Percentiles rank a stretch among this genome's conserved stretches.
Conservation (phyloP, 2,888 invertebrate species). For the Dolichopus griseipennis region DNA sequence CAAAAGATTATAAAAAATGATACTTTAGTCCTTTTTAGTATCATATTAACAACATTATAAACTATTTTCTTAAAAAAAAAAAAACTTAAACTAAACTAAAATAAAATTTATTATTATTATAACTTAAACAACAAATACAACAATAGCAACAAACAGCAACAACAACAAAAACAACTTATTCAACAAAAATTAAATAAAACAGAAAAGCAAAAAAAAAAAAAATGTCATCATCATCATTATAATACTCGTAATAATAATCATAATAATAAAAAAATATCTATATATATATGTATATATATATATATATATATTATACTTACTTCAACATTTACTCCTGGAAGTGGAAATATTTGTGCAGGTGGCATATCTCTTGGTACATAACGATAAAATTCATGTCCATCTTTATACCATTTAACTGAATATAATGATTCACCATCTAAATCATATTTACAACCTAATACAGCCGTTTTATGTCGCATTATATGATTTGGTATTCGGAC, state of each 20-base stretch:
- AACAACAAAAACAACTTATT: too few species aligned
- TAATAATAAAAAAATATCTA: background rate
- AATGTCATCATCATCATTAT: background rate
- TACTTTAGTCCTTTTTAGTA: too few species aligned
- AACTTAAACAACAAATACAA: background rate
- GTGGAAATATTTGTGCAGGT: slow-evolving; percentile 66
- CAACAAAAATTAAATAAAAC: too few species aligned
- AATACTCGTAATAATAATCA: background rate
- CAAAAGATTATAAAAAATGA: too few species aligned
- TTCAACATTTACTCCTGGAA: slow-evolving; percentile 76
- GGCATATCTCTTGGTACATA: slow-evolving; percentile 76
- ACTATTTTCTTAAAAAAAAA: too few species aligned
- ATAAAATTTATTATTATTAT: too few species aligned
- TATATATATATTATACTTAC: too few species aligned
- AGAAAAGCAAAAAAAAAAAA: too few species aligned
- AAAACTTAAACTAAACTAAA: too few species aligned
- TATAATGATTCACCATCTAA: slow-evolving; percentile 74
- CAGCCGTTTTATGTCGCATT: slow-evolving; percentile 65
- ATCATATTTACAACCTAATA: slow-evolving; percentile 73
- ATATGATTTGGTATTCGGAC: slow-evolving; percentile 74
- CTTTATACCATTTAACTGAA: slow-evolving; percentile 89
- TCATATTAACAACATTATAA: too few species aligned
- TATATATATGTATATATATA: background rate
- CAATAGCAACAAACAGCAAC: too few species aligned
- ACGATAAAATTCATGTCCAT: slow-evolving; percentile 81